Evolutionary conservation across 1,140 invertebrate genomes (phyloP).

Genomic region (Coptotermes formosanus): DNA sequence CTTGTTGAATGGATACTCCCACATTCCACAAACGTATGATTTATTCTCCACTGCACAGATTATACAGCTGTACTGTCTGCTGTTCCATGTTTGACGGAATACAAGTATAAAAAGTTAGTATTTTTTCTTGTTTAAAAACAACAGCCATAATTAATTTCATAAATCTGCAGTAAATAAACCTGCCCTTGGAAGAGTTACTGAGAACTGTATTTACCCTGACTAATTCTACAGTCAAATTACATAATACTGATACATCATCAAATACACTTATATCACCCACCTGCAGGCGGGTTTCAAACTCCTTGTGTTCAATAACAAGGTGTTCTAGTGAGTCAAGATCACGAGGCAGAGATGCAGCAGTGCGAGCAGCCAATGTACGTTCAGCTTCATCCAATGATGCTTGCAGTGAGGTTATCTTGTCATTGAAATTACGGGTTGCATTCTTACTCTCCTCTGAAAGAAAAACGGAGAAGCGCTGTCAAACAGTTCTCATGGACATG

Average conservation of each 20-base stretch:
- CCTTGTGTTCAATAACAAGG: slow-evolving; percentile 84
- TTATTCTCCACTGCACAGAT: too few relatives aligned
- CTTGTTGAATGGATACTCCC: too few relatives aligned
- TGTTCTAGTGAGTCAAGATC: slow-evolving; percentile 85
- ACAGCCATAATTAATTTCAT: too few relatives aligned
- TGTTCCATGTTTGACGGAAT: too few relatives aligned
- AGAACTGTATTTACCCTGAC: too few relatives aligned
- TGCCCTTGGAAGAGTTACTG: background rate
- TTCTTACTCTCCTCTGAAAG: slow-evolving; percentile 81
- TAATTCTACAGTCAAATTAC: background rate
- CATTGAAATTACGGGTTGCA: slow-evolving; percentile 79
- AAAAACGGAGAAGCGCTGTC: background rate
- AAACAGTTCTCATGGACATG: background rate
- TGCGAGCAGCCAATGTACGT: slow-evolving; percentile 73
- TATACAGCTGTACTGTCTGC: too few relatives aligned
- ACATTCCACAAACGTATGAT: too few relatives aligned
- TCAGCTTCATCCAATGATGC: slow-evolving; percentile 82
- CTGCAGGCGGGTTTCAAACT: slow-evolving; percentile 72
- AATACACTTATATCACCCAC: slow-evolving; percentile 33
- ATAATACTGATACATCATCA: background rate
- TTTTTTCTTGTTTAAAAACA: too few relatives aligned
- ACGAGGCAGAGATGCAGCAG: slow-evolving; percentile 75
- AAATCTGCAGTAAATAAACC: too few relatives aligned
- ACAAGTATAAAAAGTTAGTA: too few relatives aligned
- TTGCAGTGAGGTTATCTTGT: slow-evolving; percentile 78